Base-by-base conservation (phyloP, 2,113 vertebrate genomes). In the Mirounga angustirostris region DNA sequence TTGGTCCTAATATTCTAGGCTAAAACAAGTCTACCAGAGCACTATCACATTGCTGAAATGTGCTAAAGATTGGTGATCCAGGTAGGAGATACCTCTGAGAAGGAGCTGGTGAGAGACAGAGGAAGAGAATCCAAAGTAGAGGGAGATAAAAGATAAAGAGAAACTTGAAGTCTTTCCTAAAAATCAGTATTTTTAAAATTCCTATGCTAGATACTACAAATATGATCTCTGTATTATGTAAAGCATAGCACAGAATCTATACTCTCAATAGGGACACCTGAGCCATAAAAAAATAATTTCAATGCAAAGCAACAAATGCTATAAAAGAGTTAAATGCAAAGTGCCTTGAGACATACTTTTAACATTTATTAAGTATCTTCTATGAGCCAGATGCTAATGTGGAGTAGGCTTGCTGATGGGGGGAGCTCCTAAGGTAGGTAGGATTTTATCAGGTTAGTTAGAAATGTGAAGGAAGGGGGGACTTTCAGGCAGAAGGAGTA, bases 161-260 rank as follows among this genome's bases (percentile, higher is more conserved):
- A 52, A 90, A 81, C 24, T 69, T 67, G n/a, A 82, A 82, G 71
- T 88, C 76, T 89, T 69, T 80, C 36, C 58, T 80, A 89, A 97
- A 97, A 69, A 71, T 40, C 22, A 80, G 13, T 26, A 93, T 52
- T 65, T 63, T 76, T 61, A 83, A 61, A 94, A 85, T 81, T 43
- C 33, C n/a, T 79, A 21, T 30, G 26, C 21, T 92, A 46, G 19
- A 89, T 10, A 69, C 7, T 36, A 7, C 22, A 46, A 76, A 92
- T 50, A 21, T 28, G 33, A 79, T 88, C 16, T 92, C 36, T 90
- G n/a, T 71, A 28, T 59, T 46, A 80, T 61, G 15, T 83, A 78
- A 82, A 59, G 43, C 63, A 83, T 2, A 76, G 21, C 22, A 82
- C 24, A 94, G 56, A 89, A 69, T 83, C n/a, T 59, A 92, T 19